A percentile compares a stretch with the other conserved stretches of the same genome.
phyloP scores from a whole-genome alignment of 2,888 invertebrate species.

The Cacoxenus indagator region DNA sequence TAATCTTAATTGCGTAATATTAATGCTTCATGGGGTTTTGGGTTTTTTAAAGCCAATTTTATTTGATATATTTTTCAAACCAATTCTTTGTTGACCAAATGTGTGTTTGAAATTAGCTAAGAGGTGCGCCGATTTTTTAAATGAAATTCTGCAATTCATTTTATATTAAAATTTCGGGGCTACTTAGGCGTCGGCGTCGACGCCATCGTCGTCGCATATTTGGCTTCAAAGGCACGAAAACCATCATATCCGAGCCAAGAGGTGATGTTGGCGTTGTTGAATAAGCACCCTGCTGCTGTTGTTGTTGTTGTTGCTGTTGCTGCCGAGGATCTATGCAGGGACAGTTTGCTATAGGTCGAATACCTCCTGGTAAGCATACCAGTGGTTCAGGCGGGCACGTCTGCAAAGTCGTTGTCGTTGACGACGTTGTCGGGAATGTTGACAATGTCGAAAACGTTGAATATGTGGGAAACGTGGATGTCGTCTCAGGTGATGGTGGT shows the following conservation, averaged over 20 bases:
- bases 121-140: neutral
- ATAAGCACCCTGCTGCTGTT: neutral
- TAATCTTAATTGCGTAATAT: neutral
- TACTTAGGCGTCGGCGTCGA: constrained; percentile 35
- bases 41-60: neutral
- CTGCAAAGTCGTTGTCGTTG: constrained; percentile 33
- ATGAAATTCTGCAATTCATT: neutral
- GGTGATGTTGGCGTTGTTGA: constrained; percentile 11
- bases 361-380: constrained; percentile 61
- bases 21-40: neutral
- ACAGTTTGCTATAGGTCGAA: constrained; percentile 62
- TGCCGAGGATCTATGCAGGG: constrained; percentile 69
- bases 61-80: neutral
- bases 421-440: constrained; percentile 42
- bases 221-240: constrained; percentile 54
- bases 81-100: neutral
- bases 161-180: neutral
- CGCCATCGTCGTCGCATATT: constrained; percentile 48
- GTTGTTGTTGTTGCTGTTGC: constrained; percentile 30
- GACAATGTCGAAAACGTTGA: neutral
- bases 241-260: constrained; percentile 57
- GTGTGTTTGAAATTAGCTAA: neutral
- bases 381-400: constrained; percentile 58
- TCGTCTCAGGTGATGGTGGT: constrained; percentile 44
- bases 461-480: constrained; percentile 19